Base-by-base conservation (phyloP, 1,140 invertebrate species). In the Brachionus calyciflorus region DNA sequence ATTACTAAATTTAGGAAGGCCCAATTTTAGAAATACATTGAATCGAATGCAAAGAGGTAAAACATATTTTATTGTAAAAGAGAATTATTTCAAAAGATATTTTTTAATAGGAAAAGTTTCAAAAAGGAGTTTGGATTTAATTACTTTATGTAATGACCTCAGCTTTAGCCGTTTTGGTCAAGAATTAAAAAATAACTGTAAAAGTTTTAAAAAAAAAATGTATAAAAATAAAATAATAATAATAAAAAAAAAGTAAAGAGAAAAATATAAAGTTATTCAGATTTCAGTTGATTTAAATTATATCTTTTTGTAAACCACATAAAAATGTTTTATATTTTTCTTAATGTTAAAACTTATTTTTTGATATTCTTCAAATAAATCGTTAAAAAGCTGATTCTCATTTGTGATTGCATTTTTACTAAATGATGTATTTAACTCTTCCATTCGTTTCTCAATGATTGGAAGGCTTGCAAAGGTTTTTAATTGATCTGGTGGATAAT, bases 261-360 rank as follows among this genome's bases (percentile, higher is more conserved):
- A 26, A 55, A 7, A 24, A 6, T 51, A n/a, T n/a, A n/a, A n/a
- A n/a, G n/a, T n/a, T n/a, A n/a, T n/a, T n/a, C n/a, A n/a, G n/a
- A n/a, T n/a, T n/a, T n/a, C n/a, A n/a, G n/a, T n/a, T n/a, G n/a
- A 24, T 51, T 28, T 28, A 26, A 14, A 12, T 28, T 55, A 55
- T 28, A 55, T 9, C 28, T 5, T 28, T 37, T 37, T 37, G 3
- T 5, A 37, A 3, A 28, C 28, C 53, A 12, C 53, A 55, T 55
- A 55, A 55, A 55, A 55, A 55, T 10, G 53, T 55, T 12, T 55
- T 55, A 12, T 55, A 55, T 28, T 55, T 28, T 55, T 55, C 28
- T 28, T 28, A 55, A 30, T 55, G 28, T 24, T n/a, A n/a, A 28
- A n/a, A 28, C 9, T 55, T n/a, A 55, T 28, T 5, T 55, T 12